Base-by-base conservation (phyloP, 2,113 vertebrate species). In the Aspiorhynchus laticeps region DNA sequence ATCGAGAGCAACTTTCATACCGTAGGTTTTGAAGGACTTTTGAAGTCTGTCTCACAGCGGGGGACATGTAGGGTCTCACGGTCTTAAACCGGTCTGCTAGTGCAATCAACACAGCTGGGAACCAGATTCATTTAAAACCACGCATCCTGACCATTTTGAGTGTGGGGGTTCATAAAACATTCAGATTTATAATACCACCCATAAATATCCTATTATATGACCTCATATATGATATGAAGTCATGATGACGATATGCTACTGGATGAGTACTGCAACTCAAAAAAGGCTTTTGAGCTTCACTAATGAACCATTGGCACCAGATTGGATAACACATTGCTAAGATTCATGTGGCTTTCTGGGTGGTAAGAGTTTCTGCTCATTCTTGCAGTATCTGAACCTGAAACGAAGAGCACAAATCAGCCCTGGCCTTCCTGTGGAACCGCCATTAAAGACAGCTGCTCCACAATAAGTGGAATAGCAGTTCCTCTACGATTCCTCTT, bases 391-490 rank as follows among this genome's bases (percentile, higher is more conserved):
- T 74, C 74, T 41, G 75, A 88, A 67, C 41, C 31, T 81, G 41
- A 33, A 83, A 78, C 21, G 61, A 46, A 88, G 65, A 75, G 80
- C 65, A 87, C 69, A 88, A 87, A 85, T 87, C 76, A 85, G 67
- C 15, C n/a, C 19, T 8, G 31, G 61, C 9, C 82, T 80, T 79
- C 83, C 48, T 78, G 73, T 73, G 73, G 43, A 88, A 21, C n/a
- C 75, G 8, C 43, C 33, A 80, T 84, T 80, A 83, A 85, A 78
- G 36, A 51, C 87, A 85, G 78, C 82, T 69, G 85, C 56, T 80
- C 15, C 51, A 17, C 61, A 71, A 69, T 80, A 87, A 88, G 83
- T 80, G 75, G 75, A 87, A 88, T 88, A 85, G 71, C 89, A 88
- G 85, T 82, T 80, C 17, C 43, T 53, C 77, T 28, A 56, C 85